phyloP scores from a whole-genome alignment of 1,140 invertebrate genomes.

The Stenopsyche tienmushanensis region DNA sequence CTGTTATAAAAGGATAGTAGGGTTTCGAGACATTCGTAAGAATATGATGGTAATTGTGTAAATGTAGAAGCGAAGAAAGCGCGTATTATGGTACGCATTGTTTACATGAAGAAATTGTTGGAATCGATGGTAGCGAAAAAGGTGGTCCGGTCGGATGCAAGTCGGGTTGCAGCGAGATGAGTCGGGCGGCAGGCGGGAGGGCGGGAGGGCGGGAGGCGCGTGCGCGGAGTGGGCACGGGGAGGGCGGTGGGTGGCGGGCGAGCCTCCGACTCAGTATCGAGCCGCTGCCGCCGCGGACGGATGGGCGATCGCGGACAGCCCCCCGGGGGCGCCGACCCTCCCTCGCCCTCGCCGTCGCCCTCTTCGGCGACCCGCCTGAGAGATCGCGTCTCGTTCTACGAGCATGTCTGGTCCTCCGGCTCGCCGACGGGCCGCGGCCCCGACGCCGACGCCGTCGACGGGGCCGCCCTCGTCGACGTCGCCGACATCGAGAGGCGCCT shows the following conservation, averaged over 20 bases:
- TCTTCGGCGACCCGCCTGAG: slow-evolving; percentile 60
- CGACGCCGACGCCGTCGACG: slow-evolving; percentile 45
- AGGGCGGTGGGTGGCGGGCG: slow-evolving; percentile 4
- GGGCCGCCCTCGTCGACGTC: slow-evolving; percentile 54
- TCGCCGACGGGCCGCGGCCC: slow-evolving; percentile 49
- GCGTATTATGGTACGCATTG: too few relatives aligned
- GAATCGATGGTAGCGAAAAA: not conserved
- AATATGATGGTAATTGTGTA: too few relatives aligned
- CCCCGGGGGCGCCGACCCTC: slow-evolving; percentile 32
- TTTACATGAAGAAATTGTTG: too few relatives aligned
- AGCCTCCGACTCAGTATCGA: slow-evolving; percentile 52
- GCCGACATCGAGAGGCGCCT: slow-evolving; percentile 62
- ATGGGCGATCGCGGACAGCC: slow-evolving; percentile 28
- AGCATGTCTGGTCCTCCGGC: slow-evolving; percentile 66
- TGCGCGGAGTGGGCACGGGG: slow-evolving; percentile 20
- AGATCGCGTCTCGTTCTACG: slow-evolving; percentile 74
- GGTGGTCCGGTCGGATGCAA: not conserved
- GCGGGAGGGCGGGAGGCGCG: slow-evolving; percentile 27
- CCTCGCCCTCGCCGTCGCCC: slow-evolving; percentile 52
- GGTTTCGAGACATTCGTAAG: too few relatives aligned
- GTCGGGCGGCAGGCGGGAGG: not conserved
- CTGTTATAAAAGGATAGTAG: too few relatives aligned
- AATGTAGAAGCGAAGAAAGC: too few relatives aligned
- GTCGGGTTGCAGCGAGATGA: not conserved
- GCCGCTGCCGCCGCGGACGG: slow-evolving; percentile 50